Percentiles rank a stretch among this genome's conserved stretches.
phyloP scores from a whole-genome alignment of 2,113 vertebrate genomes.

The Phalacrocorax brasilianus region DNA sequence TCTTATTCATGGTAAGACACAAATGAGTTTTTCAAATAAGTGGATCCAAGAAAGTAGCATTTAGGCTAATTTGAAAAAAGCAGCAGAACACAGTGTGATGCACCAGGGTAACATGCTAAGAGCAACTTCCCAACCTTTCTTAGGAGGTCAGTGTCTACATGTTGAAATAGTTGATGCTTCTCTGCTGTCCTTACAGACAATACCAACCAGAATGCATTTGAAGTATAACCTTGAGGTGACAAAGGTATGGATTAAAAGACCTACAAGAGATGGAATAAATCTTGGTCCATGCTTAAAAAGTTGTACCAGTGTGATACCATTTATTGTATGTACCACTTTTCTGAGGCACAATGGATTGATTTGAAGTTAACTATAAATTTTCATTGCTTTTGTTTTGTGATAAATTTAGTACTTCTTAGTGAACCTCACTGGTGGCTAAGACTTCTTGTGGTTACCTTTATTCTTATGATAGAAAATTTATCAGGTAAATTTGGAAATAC shows the following conservation, averaged over 20 bases:
- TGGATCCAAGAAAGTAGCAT: background rate
- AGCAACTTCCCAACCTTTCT: background rate
- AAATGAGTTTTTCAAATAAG: background rate
- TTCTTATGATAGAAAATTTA: background rate
- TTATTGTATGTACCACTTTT: background rate
- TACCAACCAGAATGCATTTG: background rate
- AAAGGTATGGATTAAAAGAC: background rate
- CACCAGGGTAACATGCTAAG: fast-evolving
- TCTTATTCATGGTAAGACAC: background rate
- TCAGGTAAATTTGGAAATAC: background rate
- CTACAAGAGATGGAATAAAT: background rate
- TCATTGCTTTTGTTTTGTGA: background rate
- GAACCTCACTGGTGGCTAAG: background rate
- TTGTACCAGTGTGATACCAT: background rate
- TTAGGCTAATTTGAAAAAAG: background rate
- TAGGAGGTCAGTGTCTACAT: too few species aligned
- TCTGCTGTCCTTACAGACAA: background rate
- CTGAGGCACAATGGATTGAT: background rate
- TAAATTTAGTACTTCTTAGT: background rate
- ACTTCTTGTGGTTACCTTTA: background rate
- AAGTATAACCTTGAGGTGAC: background rate
- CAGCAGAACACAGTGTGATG: background rate
- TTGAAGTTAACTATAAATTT: background rate
- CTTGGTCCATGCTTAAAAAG: background rate
- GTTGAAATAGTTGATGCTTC: background rate